phyloP scores from a whole-genome alignment of 2,888 invertebrate species.

The Drosophila vallismaia region DNA sequence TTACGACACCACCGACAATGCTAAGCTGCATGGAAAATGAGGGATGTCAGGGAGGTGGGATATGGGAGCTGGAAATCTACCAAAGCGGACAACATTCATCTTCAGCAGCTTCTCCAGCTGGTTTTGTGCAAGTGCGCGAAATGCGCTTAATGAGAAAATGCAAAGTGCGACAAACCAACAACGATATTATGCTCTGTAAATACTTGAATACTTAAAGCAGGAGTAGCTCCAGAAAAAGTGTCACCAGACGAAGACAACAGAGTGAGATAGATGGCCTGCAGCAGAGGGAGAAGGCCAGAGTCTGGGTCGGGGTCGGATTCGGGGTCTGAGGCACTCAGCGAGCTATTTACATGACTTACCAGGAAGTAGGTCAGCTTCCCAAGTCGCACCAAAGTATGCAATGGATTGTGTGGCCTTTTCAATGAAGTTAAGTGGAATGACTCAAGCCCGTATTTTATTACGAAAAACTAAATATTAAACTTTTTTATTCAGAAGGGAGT shows the following conservation, averaged over 20 bases:
- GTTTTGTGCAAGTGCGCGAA: constrained; percentile 50
- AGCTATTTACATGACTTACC: constrained; percentile 41
- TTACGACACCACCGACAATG: constrained; percentile 36
- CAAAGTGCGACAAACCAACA: constrained; percentile 65
- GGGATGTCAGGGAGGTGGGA: not conserved
- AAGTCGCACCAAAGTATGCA: constrained; percentile 68
- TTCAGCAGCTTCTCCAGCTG: constrained; percentile 35
- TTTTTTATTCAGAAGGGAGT: too few relatives aligned
- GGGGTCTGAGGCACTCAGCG: constrained; percentile 20
- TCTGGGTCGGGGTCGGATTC: too few relatives aligned
- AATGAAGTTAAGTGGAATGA: constrained; percentile 63
- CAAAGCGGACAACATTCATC: constrained; percentile 45
- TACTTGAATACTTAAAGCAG: constrained; percentile 47
- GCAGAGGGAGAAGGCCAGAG: not conserved
- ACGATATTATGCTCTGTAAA: constrained; percentile 67
- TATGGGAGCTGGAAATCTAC: constrained; percentile 6
- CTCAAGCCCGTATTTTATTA: constrained; percentile 24
- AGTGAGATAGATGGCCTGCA: constrained; percentile 1
- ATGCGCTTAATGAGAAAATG: constrained; percentile 75
- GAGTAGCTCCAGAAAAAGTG: constrained; percentile 36
- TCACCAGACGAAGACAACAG: constrained; percentile 11
- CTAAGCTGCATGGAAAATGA: constrained; percentile 59
- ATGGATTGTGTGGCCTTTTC: constrained; percentile 63
- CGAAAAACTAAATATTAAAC: too few relatives aligned
- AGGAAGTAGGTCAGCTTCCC: constrained; percentile 61